These are phyloP conservation scores for Drosophila pseudoananassae DNA, from an alignment of 1,140 invertebrate species.

Conservation along the genomic window DNA sequence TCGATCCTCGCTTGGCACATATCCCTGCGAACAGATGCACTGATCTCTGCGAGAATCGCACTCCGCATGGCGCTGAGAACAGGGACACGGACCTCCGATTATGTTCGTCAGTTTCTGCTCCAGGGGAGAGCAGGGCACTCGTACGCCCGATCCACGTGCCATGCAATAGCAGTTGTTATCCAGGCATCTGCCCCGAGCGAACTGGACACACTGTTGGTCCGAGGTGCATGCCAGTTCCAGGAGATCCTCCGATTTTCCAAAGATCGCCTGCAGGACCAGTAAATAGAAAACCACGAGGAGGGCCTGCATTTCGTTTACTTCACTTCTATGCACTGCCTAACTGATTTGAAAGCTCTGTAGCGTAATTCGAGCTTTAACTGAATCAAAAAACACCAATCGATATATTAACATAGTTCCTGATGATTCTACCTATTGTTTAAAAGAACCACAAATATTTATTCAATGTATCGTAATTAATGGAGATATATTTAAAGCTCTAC, in stretches of 20 bases:
- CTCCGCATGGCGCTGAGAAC: slow-evolving; percentile 39
- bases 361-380: no score
- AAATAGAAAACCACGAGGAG: not conserved
- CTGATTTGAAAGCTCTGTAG: not conserved
- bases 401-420: no score
- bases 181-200: slow-evolving; percentile 29
- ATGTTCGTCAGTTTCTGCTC: slow-evolving; percentile 65
- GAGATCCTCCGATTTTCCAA: slow-evolving; percentile 26
- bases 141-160: slow-evolving; percentile 5
- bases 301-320: not conserved
- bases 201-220: slow-evolving; percentile 41
- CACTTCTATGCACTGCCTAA: not conserved
- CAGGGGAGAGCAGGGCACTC: slow-evolving; percentile 39
- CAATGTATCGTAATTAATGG: no score
- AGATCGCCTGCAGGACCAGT: not conserved
- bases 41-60: slow-evolving; percentile 46
- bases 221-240: slow-evolving; percentile 51
- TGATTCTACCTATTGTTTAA: no score
- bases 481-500: no score
- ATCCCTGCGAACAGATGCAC: slow-evolving; percentile 52
- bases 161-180: slow-evolving; percentile 39
- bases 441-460: no score
- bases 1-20: slow-evolving; percentile 60
- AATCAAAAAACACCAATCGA: no score
- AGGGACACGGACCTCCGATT: slow-evolving; percentile 71